Evolutionary conservation across 2,888 invertebrate genomes (phyloP), one percentile per base, ranked within the genome.

Genomic region (Mythimna lalbum): DNA sequence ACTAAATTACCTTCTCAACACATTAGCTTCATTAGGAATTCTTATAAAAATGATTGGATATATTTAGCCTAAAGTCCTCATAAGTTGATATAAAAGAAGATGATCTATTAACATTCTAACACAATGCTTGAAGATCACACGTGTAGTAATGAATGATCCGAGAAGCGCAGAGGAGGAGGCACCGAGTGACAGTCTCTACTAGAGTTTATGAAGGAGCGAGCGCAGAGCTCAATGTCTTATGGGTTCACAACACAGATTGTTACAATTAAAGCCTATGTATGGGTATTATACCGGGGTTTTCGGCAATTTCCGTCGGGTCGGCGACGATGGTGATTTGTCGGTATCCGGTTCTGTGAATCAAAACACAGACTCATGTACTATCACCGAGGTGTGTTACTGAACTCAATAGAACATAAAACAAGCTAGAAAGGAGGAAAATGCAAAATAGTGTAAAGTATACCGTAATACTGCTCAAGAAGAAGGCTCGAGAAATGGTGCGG

Each of bases 231-330:
- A 92, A 90, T 93, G 93, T 94, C 93, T 93, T 90, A 91, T 94
- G 94, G 95, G 93, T 91, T 96, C 95, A 96, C 95, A 96, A 96
- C 96, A 96, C 95, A 95, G 95, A 96, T 96, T 92, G 94, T 94
- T 94, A 95, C 92, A 93, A 91, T 93, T 93, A 95, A 94, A 95
- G 92, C 95, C 95, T 95, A 96, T 93, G 92, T 94, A 93, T 96
- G 94, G 93, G 96, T 96, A 97, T 98, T 98, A 98, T 98, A 99
- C 98, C 98, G 99, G 99, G 96, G 99, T 99, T 97, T 98, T 98
- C 95, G 99, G 99, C 96, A 99, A 97, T 97, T 98, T 98, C 97
- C 99, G 97, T 97, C 98, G 97, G 86, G 98, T 98, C 90, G 98
- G 98, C 91, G 98, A 98, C 86, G 98, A 97, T 91, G 98, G 98